These are phyloP conservation scores for Epistrophella euchroma DNA, from an alignment of 2,888 invertebrate genomes.

Conservation along the genomic window DNA sequence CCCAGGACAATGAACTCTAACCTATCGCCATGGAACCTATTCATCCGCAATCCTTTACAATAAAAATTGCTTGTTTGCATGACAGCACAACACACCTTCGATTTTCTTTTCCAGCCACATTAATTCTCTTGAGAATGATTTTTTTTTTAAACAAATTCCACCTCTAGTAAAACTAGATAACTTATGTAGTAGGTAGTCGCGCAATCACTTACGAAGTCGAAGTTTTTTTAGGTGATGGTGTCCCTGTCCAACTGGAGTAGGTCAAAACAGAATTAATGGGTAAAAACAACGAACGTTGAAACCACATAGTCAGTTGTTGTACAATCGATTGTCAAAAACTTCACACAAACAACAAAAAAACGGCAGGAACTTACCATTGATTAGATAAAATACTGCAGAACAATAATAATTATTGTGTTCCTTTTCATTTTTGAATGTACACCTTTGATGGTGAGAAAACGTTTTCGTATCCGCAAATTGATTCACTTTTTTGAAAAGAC, in stretches of 20 bases:
- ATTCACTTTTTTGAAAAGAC: conserved; percentile 14
- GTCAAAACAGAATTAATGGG: conserved; percentile 50
- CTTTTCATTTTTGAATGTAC: conserved; percentile 48
- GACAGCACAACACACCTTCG: conserved; percentile 60
- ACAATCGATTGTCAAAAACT: conserved; percentile 53
- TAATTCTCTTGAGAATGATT: conserved; percentile 17
- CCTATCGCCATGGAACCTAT: not conserved
- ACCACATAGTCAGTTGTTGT: conserved; percentile 11
- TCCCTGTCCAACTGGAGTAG: conserved; percentile 40
- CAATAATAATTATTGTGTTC: conserved; percentile 33
- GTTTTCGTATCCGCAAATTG: conserved; percentile 7
- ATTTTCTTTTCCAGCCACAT: conserved; percentile 27
- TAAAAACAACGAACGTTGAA: conserved; percentile 40
- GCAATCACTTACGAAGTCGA: conserved; percentile 26
- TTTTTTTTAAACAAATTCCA: conserved; percentile 10
- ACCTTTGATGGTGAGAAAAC: not conserved
- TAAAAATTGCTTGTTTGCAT: conserved; percentile 49
- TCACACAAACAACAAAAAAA: conserved; percentile 13
- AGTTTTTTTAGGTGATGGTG: not conserved
- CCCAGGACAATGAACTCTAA: conserved; percentile 58
- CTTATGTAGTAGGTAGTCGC: conserved; percentile 3
- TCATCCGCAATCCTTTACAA: conserved; percentile 9
- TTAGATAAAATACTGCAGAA: conserved; percentile 63
- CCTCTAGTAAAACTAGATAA: not conserved
- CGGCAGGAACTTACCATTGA: conserved; percentile 58